Base-by-base conservation (phyloP, 2,113 vertebrate species). In the Recurvirostra avosetta region DNA sequence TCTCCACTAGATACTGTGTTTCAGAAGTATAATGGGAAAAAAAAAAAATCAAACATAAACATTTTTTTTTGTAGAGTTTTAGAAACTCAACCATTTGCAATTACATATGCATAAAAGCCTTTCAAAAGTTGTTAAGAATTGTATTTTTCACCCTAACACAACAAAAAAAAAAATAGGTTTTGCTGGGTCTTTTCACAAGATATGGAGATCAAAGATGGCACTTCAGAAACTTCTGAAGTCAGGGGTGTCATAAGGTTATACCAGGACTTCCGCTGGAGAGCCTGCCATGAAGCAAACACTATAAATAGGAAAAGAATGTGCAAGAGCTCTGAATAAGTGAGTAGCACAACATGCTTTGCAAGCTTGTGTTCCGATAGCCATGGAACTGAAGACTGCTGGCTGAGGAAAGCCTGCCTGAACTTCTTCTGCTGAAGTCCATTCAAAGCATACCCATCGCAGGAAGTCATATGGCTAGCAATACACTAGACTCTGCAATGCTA, bases 231-330 rank as follows among this genome's bases (percentile, higher is more conserved):
- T 56, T 38, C 85, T 74, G 25, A 79, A 87, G 75, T 67, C 40
- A 90, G 32, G 30, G 55, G 36, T 71, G 41, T 71, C 88, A 15
- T 32, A 90, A 77, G 92, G 96, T 88, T 71, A 79, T 40, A 75
- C 21, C 63, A 90, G 89, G 81, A 90, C 84, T 96, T 96, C 77
- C 27, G 17, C 76, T 80, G 68, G 67, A 70, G 63, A 77, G 81
- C 58, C 43, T 86, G 74, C 50, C 47, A 59, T 50, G 71, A 90
- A 92, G 66, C 80, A 87, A 91, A 58, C 66, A 49, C 96, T 95
- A 95, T 95, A 95, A 94, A 96, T 95, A 95, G 94, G 81, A 70
- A 41, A 89, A 91, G 89, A 95, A 97, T 66, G 66, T 90, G 91
- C 92, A 92, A 97, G 84, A 79, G 87, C 62, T 76, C 84, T 1